Base-by-base conservation (phyloP, 2,113 vertebrate species). In the Campylomormyrus numenius region DNA sequence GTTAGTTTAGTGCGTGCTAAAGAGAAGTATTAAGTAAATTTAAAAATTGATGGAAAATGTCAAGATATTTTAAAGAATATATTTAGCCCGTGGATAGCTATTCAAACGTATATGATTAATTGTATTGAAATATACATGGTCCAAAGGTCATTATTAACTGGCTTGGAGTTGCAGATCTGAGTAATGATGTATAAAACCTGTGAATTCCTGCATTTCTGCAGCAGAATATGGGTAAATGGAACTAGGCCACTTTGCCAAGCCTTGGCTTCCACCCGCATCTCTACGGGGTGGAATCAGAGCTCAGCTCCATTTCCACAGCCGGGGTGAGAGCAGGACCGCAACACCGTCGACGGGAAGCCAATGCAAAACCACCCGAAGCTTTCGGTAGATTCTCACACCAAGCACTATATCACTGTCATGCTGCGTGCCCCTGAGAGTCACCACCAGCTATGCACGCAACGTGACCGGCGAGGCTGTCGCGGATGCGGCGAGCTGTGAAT, bases 331-430 rank as follows among this genome's bases (percentile, higher is more conserved):
- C 74, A 90, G 87, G 90, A 91, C 90, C 90, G 93, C 92, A 92
- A 91, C 90, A n/a, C 87, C 89, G 56, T 87, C 90, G 90, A 91
- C 88, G 84, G 88, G 88, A 90, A 35, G 53, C 19, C 70, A 89
- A 92, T 94, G 91, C 92, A 91, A 94, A 95, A 93, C 13, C 92
- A 92, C 91, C 92, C 92, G 93, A 92, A 92, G 94, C 93, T 92
- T 93, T 94, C 92, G 93, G 93, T 95, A 95, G 95, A 95, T 95
- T 94, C 94, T 95, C 95, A 94, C 94, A 94, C 94, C 91, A 94
- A 95, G 95, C 96, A 96, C 97, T 97, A 96, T 95, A 97, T 96
- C 96, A 96, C 95, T 97, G 96, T 97, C 96, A 96, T 92, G 92
- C 66, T 93, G 88, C 92, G 94, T 95, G 96, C 96, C 96, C 96